Evolutionary conservation across 2,113 vertebrate species (phyloP), one percentile per base, ranked within the genome.

Genomic region (Zapornia atra): DNA sequence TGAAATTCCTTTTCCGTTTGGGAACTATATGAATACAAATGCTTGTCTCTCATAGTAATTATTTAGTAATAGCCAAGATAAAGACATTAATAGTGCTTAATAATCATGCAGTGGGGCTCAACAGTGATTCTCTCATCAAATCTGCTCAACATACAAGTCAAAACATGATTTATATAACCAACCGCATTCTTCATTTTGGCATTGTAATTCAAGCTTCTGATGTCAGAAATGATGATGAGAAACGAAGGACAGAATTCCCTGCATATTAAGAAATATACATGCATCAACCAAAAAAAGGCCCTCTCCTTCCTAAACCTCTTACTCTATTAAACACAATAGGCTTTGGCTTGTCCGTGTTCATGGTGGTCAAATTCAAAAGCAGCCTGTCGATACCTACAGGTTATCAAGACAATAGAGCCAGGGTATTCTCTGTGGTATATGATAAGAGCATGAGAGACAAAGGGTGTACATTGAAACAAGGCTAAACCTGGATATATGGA

Each of bases 1-100:
- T 33, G 26, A 80, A 76, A 84, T 56, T 70, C 22, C 38, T 95
- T 83, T 92, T 63, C n/a, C 53, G 38, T 81, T 94, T 59, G 95
- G 71, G 40, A 94, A 10, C 29, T 57, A 5, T 38, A 92, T 59
- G 80, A 82, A 71, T 60, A 85, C 21, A 84, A 95, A 91, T 66
- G 36, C 66, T 78, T 82, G 65, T 31, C 60, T 81, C 88, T 65
- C n/a, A 70, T 57, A 70, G 77, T 65, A 89, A 95, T 96, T 96
- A 92, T 80, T 92, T 85, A 80, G 77, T 84, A 88, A 96, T 88
- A 96, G 79, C 69, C 78, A 91, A 82, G 92, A 91, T 75, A 75
- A 87, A 88, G 86, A 82, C 63, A 85, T 91, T 60, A 94, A 57
- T 66, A 90, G 10, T 70, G 26, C 40, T 70, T 90, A 84, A 95